Conservation (phyloP, 1,140 invertebrate species). For the Vanessa atalanta region DNA sequence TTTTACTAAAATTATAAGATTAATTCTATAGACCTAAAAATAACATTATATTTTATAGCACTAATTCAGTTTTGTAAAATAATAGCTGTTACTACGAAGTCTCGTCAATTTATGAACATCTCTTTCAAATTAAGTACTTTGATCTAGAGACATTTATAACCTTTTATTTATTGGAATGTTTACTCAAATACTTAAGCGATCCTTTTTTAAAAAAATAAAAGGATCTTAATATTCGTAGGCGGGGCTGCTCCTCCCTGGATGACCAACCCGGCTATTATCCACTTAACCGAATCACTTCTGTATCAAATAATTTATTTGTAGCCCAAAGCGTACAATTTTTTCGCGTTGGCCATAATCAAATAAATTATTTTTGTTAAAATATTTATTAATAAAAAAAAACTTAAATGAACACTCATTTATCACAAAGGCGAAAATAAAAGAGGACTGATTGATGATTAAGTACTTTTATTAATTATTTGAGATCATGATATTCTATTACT, state of each 20-base stretch:
- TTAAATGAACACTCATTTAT: not conserved
- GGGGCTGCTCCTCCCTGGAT: constrained; percentile 63
- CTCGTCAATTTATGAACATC: not conserved
- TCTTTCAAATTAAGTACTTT: not conserved
- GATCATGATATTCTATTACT: no score
- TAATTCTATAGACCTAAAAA: no score
- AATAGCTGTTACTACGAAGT: no score
- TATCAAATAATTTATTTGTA: constrained; percentile 58
- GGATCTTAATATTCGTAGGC: constrained; percentile 52
- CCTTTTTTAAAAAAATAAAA: constrained; percentile 50
- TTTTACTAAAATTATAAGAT: no score
- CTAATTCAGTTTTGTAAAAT: no score
- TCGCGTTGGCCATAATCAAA: constrained; percentile 11
- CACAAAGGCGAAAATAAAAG: not conserved
- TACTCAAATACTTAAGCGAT: constrained; percentile 28
- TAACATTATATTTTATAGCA: no score
- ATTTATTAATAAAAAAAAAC: not conserved
- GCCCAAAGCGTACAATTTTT: constrained; percentile 24
- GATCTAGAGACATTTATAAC: not conserved
- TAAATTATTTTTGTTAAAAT: constrained; percentile 8
- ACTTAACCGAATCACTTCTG: constrained; percentile 77
- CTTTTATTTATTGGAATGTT: constrained; percentile 26
- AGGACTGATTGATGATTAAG: no score
- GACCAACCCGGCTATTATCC: constrained; percentile 71
- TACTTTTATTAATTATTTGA: no score